Conservation (phyloP, 2,888 invertebrate genomes). For the Julus scanicus region DNA sequence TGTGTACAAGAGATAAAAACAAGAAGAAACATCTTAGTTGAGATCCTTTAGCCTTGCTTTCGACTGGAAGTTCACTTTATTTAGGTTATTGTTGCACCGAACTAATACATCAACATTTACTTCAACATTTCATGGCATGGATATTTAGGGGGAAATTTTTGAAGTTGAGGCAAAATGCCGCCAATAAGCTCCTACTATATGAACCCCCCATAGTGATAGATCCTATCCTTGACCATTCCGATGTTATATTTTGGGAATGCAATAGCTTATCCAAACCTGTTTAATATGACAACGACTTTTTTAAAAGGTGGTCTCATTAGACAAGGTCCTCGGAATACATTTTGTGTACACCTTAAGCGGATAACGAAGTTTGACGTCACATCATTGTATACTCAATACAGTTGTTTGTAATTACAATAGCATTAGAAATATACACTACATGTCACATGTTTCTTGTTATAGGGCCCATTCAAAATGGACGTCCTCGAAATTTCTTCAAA, state of each 20-base stretch:
- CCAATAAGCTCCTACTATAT: background rate
- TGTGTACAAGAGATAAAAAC: background rate
- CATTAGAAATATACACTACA: no score
- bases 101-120: background rate
- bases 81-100: background rate
- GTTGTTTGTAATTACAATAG: no score
- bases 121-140: background rate
- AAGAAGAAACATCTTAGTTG: background rate
- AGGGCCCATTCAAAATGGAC: no score
- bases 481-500: no score
- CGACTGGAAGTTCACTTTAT: background rate
- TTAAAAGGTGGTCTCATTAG: background rate
- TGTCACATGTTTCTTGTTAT: no score
- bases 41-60: background rate
- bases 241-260: background rate
- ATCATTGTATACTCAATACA: no score
- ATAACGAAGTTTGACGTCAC: no score
- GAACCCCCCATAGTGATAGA: conserved; percentile 4
- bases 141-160: background rate
- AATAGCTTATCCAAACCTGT: background rate
- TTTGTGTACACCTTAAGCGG: background rate
- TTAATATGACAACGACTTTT: conserved; percentile 5
- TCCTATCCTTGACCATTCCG: conserved; percentile 32
- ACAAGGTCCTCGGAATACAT: background rate
- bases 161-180: background rate